Evolutionary conservation across 2,797 vertebrate species (phyloP).

Genomic region (Gymnoscopelus microlampas): DNA sequence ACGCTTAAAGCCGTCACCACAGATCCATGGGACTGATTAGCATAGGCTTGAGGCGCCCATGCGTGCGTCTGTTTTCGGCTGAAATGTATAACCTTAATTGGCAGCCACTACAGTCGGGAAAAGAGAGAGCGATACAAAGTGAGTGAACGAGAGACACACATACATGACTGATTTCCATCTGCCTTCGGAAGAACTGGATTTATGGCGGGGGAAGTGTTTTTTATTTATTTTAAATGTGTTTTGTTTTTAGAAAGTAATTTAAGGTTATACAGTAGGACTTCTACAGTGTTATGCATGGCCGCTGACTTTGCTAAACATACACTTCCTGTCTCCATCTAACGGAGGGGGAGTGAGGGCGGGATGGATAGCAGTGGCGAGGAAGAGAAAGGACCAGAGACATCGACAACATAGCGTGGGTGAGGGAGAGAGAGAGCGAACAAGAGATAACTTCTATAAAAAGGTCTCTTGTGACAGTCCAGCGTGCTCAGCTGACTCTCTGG

Average conservation of each 20-base stretch:
- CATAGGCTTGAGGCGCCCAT: too few species aligned
- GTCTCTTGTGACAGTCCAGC: slow-evolving; percentile 66
- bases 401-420: slow-evolving; percentile 11
- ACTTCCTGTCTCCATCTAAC: slow-evolving; percentile 60
- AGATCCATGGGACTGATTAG: too few species aligned
- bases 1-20: too few species aligned
- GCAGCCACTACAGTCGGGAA: too few species aligned
- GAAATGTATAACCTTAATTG: too few species aligned
- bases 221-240: background rate
- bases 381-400: slow-evolving; percentile 49
- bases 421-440: slow-evolving; percentile 27
- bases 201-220: too few species aligned
- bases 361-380: slow-evolving; percentile 13
- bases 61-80: too few species aligned
- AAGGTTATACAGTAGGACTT: slow-evolving; percentile 48
- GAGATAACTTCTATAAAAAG: slow-evolving; percentile 69
- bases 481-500: slow-evolving; percentile 67
- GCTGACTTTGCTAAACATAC: slow-evolving; percentile 43
- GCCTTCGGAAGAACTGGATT: too few species aligned
- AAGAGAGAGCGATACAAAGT: too few species aligned
- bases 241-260: background rate
- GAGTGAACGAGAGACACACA: too few species aligned
- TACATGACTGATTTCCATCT: too few species aligned
- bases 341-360: slow-evolving; percentile 14
- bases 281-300: slow-evolving; percentile 50